A percentile compares a stretch with the other conserved stretches of the same genome.
These are phyloP conservation scores for Varecia variegata DNA, from an alignment of 2,797 vertebrate species.

Conservation along the genomic window DNA sequence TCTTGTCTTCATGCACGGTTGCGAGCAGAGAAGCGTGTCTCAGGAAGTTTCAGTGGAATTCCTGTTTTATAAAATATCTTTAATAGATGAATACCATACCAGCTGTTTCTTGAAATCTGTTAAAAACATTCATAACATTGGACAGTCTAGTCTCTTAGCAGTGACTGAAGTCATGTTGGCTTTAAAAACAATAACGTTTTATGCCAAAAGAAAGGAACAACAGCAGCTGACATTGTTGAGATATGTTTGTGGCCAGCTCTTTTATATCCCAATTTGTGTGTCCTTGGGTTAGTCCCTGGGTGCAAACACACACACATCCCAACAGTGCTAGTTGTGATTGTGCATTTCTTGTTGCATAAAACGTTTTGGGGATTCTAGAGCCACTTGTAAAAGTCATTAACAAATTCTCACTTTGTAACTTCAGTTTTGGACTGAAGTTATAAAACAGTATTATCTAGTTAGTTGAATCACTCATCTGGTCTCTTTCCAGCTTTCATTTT, in stretches of 20 bases:
- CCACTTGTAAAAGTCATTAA: background rate
- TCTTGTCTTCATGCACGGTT: accelerated
- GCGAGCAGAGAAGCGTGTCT: background rate
- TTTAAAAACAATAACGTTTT: background rate
- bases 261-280: accelerated
- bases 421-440: background rate
- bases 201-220: no score
- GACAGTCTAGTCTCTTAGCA: background rate
- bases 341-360: background rate
- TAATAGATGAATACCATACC: accelerated
- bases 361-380: background rate
- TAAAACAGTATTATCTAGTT: background rate
- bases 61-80: background rate
- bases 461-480: accelerated
- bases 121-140: accelerated
- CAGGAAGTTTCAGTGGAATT: background rate
- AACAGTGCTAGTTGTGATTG: accelerated
- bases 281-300: accelerated
- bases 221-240: background rate
- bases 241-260: background rate
- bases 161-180: accelerated
- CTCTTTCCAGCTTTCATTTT: background rate
- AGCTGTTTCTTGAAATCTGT: background rate
- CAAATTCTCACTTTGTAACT: background rate
- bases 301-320: accelerated